Percentiles rank a stretch among this genome's conserved stretches.
Evolutionary conservation across 2,797 vertebrate species (phyloP).

Genomic region (Betta splendens): DNA sequence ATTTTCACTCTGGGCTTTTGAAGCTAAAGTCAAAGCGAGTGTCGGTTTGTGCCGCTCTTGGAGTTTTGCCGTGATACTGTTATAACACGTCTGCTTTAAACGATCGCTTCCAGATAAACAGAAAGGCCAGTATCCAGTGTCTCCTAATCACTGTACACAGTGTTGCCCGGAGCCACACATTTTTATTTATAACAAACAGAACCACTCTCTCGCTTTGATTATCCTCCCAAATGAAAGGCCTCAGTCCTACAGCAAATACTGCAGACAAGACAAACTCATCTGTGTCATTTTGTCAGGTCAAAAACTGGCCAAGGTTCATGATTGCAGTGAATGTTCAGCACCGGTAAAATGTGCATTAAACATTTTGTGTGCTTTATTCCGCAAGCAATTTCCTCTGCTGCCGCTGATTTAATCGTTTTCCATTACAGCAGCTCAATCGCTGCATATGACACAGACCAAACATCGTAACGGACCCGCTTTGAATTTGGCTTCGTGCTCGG

Average conservation of each 20-base stretch:
- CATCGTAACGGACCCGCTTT: neutral
- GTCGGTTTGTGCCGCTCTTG: neutral
- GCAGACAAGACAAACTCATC: constrained; percentile 9
- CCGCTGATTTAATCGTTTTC: neutral
- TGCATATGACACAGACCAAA: neutral
- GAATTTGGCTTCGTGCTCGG: neutral
- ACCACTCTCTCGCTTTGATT: neutral
- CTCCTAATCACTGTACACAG: neutral
- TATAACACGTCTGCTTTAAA: neutral
- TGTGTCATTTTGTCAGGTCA: constrained; percentile 1
- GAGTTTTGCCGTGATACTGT: neutral
- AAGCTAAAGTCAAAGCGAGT: neutral
- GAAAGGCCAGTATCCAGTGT: neutral
- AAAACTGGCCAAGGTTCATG: constrained; percentile 1
- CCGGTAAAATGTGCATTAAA: constrained; percentile 2
- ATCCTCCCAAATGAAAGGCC: neutral
- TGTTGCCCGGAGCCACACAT: constrained; percentile 22
- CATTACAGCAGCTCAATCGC: neutral
- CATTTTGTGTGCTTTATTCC: neutral
- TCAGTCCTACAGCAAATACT: neutral
- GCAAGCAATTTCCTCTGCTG: neutral
- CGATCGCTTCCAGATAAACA: neutral
- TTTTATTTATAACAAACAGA: constrained; percentile 12
- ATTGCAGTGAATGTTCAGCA: neutral
- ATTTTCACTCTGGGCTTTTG: neutral